Conservation (phyloP, 2,888 invertebrate genomes). For the Cylindroiulus punctatus region DNA sequence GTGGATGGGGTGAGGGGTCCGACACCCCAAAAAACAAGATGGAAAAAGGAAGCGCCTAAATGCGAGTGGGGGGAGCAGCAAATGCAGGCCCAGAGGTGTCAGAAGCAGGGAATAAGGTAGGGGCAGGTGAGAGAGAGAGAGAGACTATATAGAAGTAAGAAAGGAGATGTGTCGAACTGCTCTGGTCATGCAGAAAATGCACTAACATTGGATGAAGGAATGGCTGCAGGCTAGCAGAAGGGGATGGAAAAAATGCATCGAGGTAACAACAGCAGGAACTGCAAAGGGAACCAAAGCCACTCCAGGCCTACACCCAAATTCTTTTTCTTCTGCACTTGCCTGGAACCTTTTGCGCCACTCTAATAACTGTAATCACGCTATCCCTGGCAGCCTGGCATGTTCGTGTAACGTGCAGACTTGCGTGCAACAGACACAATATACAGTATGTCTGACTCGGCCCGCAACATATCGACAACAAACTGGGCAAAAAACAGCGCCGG, state of each 20-base stretch:
- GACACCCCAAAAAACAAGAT: conserved; percentile 37
- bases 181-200: conserved; percentile 42
- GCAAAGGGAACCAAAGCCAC: conserved; percentile 17
- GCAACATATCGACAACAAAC: conserved; percentile 6
- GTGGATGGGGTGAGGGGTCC: background rate
- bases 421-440: background rate
- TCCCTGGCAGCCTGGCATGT: conserved; percentile 19
- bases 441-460: background rate
- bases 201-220: conserved; percentile 19
- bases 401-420: background rate
- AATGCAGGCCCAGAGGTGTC: conserved; percentile 37
- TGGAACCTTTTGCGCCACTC: background rate
- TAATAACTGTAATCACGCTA: conserved; percentile 42
- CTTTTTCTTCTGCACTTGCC: conserved; percentile 5
- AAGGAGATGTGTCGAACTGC: conserved; percentile 38
- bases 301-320: conserved; percentile 38
- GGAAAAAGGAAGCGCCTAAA: conserved; percentile 38
- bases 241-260: background rate
- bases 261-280: conserved; percentile 38
- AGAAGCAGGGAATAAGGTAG: conserved; percentile 4
- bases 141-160: background rate
- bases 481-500: background rate
- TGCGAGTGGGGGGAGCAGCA: background rate
- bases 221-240: background rate
- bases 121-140: conserved; percentile 23